Evolutionary conservation across 2,113 vertebrate species (phyloP), one percentile per base, ranked within the genome.

Genomic region (Eptatretus burgeri): DNA sequence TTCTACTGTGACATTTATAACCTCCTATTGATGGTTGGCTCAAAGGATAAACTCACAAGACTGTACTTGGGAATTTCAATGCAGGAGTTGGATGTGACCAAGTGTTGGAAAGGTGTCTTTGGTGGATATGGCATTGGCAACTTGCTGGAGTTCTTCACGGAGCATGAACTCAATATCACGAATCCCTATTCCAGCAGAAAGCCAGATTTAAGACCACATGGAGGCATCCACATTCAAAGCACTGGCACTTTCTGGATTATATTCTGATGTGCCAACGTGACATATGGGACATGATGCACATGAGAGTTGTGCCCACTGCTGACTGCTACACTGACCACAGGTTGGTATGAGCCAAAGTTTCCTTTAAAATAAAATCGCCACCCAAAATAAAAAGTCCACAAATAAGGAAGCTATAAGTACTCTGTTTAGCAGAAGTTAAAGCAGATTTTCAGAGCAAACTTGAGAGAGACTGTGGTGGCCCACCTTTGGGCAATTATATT

Each of bases 101-200:
- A 60, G 53, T 8, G 16, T 18, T 60, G 53, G 53, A 60, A 18
- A 18, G 53, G 10, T n/a, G 53, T 18, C 5, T 18, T 60, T 5
- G 18, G 53, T 9, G 18, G 18, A 18, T 10, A 60, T 60, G 18
- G 53, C 5, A 60, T 9, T 60, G 5, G 10, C 53, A 60, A 60
- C 16, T 18, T 60, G 5, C 53, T 60, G 53, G 53, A 60, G 53
- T 18, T 60, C 53, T 60, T 5, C 18, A 18, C 53, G 18, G 53
- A 60, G 18, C 53, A 60, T 18, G 18, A 60, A 5, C 53, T 60
- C 16, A 9, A 18, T 18, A 60, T 60, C 16, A 60, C 53, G 5
- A 60, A 60, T 18, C 53, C 16, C 53, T 60, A 18, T 60, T 60
- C 53, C 53, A 53, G 5, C 53, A 60, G 18, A 60, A 60, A 60